Percentiles rank a stretch among this genome's conserved stretches.
These are phyloP conservation scores for Pemphigus obesinymphae DNA, from an alignment of 1,140 invertebrate genomes.

Conservation along the genomic window DNA sequence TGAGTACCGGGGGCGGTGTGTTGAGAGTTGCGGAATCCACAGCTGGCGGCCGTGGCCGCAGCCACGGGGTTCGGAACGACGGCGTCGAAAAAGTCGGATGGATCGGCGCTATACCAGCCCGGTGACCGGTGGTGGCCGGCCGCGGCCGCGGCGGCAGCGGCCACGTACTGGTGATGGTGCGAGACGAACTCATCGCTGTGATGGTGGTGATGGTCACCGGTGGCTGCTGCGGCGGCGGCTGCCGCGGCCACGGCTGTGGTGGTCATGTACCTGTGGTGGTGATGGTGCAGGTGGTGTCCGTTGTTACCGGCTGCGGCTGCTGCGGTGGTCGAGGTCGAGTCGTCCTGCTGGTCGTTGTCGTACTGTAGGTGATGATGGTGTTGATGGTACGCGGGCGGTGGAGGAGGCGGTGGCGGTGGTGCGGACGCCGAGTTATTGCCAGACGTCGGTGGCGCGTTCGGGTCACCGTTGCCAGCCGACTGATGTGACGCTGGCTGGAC, in stretches of 20 bases:
- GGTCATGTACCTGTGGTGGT: slow-evolving; percentile 41
- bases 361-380: slow-evolving; percentile 43
- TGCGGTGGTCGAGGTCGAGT: slow-evolving; percentile 34
- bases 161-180: slow-evolving; percentile 11
- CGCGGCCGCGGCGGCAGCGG: slow-evolving; percentile 16
- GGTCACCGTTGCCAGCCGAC: background rate
- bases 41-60: slow-evolving; percentile 3
- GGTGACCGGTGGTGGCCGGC: slow-evolving; percentile 7
- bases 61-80: slow-evolving; percentile 26
- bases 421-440: background rate
- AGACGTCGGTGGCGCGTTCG: background rate
- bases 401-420: background rate
- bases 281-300: slow-evolving; percentile 37
- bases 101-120: slow-evolving; percentile 28
- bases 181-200: slow-evolving; percentile 30
- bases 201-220: slow-evolving; percentile 18
- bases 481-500: background rate
- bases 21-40: slow-evolving; percentile 31
- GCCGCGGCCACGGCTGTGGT: background rate
- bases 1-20: slow-evolving; percentile 34
- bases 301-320: background rate
- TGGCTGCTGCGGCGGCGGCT: background rate
- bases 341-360: slow-evolving; percentile 16
- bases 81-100: slow-evolving; percentile 33
- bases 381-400: slow-evolving; percentile 33